Conservation (phyloP, 2,888 invertebrate species). For the Morinoia aosen region DNA sequence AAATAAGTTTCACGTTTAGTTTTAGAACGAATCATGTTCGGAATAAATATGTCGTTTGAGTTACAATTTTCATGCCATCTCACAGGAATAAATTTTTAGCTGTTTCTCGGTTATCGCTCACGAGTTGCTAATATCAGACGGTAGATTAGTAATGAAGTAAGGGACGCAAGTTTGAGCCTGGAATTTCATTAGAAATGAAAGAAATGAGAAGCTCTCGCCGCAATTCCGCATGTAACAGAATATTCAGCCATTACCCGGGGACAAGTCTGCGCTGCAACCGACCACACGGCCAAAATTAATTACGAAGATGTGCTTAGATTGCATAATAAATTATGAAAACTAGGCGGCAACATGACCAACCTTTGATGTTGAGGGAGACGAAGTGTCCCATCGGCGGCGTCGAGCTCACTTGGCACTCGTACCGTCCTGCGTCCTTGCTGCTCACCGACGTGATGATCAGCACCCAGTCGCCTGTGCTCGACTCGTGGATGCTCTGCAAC, state of each 20-base stretch:
- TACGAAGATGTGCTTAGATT: background rate
- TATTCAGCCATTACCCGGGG: background rate
- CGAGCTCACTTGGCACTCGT: conserved; percentile 67
- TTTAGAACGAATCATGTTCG: too few relatives aligned
- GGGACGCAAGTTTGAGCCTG: background rate
- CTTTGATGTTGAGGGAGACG: conserved; percentile 66
- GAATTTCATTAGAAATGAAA: background rate
- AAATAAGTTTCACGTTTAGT: too few relatives aligned
- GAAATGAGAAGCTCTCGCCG: background rate
- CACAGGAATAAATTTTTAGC: too few relatives aligned
- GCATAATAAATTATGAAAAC: background rate
- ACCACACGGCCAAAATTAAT: background rate
- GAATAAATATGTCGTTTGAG: too few relatives aligned
- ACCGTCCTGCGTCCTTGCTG: conserved; percentile 61
- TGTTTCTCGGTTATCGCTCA: too few relatives aligned
- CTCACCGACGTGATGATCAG: conserved; percentile 64
- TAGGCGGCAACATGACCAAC: conserved; percentile 55
- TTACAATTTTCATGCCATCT: too few relatives aligned
- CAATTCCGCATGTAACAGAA: background rate
- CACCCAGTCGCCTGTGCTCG: conserved; percentile 66
- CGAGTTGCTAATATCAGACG: too few relatives aligned
- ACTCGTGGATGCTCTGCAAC: conserved; percentile 61
- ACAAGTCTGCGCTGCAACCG: background rate
- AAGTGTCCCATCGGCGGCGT: conserved; percentile 66
- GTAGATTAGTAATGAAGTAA: too few relatives aligned